A percentile compares a stretch with the other conserved stretches of the same genome.
These are phyloP conservation scores for Cepaea hortensis DNA, from an alignment of 2,888 invertebrate species.

Conservation along the genomic window DNA sequence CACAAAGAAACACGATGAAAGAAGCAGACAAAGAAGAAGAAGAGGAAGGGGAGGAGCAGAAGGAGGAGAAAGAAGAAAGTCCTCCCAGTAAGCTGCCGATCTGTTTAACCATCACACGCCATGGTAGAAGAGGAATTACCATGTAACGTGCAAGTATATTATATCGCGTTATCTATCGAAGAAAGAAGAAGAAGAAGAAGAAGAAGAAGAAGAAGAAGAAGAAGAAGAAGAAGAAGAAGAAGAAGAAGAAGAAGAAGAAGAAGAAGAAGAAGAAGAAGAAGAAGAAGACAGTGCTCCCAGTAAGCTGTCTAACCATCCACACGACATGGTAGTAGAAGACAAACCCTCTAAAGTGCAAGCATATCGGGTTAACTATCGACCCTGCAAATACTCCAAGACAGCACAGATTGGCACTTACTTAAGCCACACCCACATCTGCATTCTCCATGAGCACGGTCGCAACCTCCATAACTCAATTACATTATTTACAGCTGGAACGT, in stretches of 20 bases:
- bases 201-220: conserved; percentile 10
- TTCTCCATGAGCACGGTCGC: neutral
- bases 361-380: too few species aligned
- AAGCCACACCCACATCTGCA: too few species aligned
- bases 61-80: neutral
- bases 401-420: too few species aligned
- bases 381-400: too few species aligned
- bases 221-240: conserved; percentile 23
- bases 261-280: conserved; percentile 4
- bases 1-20: neutral
- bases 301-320: neutral
- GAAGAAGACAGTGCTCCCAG: neutral
- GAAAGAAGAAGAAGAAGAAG: conserved; percentile 39
- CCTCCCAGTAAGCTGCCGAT: too few species aligned
- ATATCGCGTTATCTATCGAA: neutral
- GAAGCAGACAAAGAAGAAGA: neutral
- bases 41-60: neutral
- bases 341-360: too few species aligned
- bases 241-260: conserved; percentile 9
- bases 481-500: neutral
- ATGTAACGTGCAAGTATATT: too few species aligned
- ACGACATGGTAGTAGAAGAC: too few species aligned
- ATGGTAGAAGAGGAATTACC: too few species aligned
- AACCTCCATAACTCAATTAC: neutral
- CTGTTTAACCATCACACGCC: too few species aligned